Percentiles rank a stretch among this genome's conserved stretches.
phyloP scores from a whole-genome alignment of 2,113 vertebrate genomes.

The Takifugu bimaculatus region DNA sequence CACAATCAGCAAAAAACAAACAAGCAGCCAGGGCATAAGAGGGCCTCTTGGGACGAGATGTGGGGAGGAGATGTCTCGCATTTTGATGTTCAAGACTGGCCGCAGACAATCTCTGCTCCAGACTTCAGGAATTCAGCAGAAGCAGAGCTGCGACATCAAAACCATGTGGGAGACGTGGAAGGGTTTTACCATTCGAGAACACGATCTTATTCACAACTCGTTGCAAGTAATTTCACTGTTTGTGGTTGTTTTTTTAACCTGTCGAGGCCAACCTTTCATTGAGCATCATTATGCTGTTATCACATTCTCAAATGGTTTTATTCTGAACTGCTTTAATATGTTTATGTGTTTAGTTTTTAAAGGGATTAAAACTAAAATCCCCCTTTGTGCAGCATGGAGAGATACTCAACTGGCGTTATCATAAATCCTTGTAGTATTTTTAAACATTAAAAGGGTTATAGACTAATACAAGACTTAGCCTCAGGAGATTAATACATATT shows the following conservation, averaged over 20 bases:
- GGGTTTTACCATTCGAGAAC: no score
- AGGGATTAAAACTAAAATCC: no score
- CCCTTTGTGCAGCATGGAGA: no score
- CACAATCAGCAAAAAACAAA: slow-evolving; percentile 52
- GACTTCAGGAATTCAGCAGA: neutral
- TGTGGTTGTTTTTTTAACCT: slow-evolving; percentile 21
- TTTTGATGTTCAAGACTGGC: slow-evolving; percentile 31
- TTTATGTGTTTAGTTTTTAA: slow-evolving; percentile 2
- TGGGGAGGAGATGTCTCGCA: slow-evolving; percentile 21
- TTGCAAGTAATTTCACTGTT: neutral
- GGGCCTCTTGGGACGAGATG: slow-evolving; percentile 56
- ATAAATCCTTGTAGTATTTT: no score
- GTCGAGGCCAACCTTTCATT: slow-evolving; percentile 43
- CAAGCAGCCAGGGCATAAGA: slow-evolving; percentile 31
- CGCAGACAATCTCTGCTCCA: slow-evolving; percentile 21
- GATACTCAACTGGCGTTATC: no score
- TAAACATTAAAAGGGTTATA: no score
- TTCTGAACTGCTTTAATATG: no score
- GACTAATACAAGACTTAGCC: no score
- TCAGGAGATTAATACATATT: no score
- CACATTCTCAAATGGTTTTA: no score
- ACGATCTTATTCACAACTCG: no score
- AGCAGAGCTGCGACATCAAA: neutral
- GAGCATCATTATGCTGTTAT: slow-evolving; percentile 52
- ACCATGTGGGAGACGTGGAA: neutral